Conservation (phyloP, 2,113 vertebrate genomes). For the Actenoides hombroni region DNA sequence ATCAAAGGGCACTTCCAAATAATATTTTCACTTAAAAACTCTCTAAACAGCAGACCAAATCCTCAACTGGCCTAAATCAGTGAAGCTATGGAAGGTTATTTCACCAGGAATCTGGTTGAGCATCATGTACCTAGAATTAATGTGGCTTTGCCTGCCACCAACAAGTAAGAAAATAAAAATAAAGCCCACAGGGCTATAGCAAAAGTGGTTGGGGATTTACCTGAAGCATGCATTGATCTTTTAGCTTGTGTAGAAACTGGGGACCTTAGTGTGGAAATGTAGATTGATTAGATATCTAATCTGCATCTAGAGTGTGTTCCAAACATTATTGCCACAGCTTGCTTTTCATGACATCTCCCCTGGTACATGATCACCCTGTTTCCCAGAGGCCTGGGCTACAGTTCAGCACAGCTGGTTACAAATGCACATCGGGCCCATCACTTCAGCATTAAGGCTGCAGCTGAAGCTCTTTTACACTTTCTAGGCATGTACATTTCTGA, state of each 20-base stretch:
- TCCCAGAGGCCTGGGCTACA: neutral
- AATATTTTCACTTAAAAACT: conserved; percentile 16
- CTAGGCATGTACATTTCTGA: neutral
- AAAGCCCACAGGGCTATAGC: neutral
- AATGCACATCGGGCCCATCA: fast-evolving
- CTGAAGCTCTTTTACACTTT: neutral
- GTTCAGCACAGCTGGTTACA: neutral
- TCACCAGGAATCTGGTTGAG: neutral
- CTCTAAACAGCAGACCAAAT: neutral
- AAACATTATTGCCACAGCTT: neutral
- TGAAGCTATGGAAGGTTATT: neutral
- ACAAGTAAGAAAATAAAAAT: neutral
- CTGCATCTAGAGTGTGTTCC: neutral
- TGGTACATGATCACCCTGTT: neutral
- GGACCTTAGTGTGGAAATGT: neutral
- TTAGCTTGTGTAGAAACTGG: neutral
- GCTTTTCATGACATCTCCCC: neutral
- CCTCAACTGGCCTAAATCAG: neutral
- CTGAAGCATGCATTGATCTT: neutral
- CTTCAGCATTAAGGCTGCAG: neutral
- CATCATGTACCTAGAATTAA: neutral
- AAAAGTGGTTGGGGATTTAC: neutral
- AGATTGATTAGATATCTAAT: conserved; percentile 52
- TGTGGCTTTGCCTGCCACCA: neutral
- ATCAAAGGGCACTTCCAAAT: neutral